Evolutionary conservation across 2,888 invertebrate genomes (phyloP), one percentile per base, ranked within the genome.

Genomic region (Aelia acuminata): DNA sequence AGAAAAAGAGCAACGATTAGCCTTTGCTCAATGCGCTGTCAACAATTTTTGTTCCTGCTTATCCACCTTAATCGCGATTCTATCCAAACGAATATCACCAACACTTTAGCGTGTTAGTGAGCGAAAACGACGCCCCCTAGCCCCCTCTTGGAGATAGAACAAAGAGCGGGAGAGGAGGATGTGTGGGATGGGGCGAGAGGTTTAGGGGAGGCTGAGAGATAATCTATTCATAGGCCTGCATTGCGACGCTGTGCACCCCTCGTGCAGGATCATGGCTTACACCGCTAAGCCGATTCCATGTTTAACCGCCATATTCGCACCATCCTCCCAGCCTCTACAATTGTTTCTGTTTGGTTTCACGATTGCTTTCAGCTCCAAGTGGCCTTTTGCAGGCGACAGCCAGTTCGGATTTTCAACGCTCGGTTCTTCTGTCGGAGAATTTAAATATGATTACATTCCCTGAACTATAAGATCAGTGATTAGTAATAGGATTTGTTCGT

Each of bases 211-310:
- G 85, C 43, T 49, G 85, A 4, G 85, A 70, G 87, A 87, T 87
- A 87, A 87, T 87, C 70, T 75, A 87, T 87, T 63, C 87, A 87
- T 75, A 87, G 87, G 47, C 87, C 70, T 87, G 87, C 87, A 87
- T 87, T 70, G 87, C 86, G 86, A 50, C 53, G 48, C 49, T 47
- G 53, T 85, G 85, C 85, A 85, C 85, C 85, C 53, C 85, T 26
- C 84, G 48, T 50, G 48, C 48, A 43, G 39, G 22, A 22, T 11
- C 39, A 39, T 80, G 80, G 80, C 80, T 80, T 80, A 80, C 80
- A 80, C 80, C 80, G 47, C 43, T 80, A 80, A 80, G 80, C 80
- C 43, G 80, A 80, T 80, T 80, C 80, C 80, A 39, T 80, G 43
- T 80, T 80, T 80, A 80, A 47, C 80, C 80, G 43, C 39, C 43